A percentile compares a stretch with the other conserved stretches of the same genome.
These are phyloP conservation scores for Temnothorax longispinosus DNA, from an alignment of 1,140 invertebrate species.

Conservation along the genomic window DNA sequence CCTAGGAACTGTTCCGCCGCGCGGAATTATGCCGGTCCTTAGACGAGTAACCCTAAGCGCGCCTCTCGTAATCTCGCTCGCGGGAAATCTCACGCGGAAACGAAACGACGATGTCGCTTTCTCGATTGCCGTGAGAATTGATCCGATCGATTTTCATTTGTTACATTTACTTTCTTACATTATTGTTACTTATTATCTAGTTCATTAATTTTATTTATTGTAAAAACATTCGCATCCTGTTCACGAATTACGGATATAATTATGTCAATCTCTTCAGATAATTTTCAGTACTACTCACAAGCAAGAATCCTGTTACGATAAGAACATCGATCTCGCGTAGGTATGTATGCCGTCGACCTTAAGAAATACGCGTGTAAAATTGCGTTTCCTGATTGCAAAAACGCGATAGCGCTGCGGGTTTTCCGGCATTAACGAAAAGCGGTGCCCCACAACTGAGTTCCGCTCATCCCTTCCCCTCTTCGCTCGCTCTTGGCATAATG, in stretches of 20 bases:
- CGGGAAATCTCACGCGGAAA: constrained; percentile 46
- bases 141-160: constrained; percentile 9
- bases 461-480: constrained; percentile 19
- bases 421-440: constrained; percentile 26
- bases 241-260: background rate
- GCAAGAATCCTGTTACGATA: background rate
- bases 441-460: constrained; percentile 29
- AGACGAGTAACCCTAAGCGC: constrained; percentile 53
- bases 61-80: constrained; percentile 56
- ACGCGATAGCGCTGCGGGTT: constrained; percentile 21
- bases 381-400: background rate
- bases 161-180: background rate
- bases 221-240: background rate
- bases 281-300: background rate
- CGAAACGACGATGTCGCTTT: constrained; percentile 2
- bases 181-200: background rate
- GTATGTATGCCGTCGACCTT: background rate
- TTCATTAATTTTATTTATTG: background rate
- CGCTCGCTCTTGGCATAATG: constrained; percentile 68
- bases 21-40: constrained; percentile 47
- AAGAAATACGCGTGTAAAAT: background rate
- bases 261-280: background rate
- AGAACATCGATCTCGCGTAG: background rate
- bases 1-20: constrained; percentile 22
- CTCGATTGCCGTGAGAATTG: constrained; percentile 3